These are phyloP conservation scores for Sturnus vulgaris DNA, from an alignment of 2,113 vertebrate species.

Conservation along the genomic window DNA sequence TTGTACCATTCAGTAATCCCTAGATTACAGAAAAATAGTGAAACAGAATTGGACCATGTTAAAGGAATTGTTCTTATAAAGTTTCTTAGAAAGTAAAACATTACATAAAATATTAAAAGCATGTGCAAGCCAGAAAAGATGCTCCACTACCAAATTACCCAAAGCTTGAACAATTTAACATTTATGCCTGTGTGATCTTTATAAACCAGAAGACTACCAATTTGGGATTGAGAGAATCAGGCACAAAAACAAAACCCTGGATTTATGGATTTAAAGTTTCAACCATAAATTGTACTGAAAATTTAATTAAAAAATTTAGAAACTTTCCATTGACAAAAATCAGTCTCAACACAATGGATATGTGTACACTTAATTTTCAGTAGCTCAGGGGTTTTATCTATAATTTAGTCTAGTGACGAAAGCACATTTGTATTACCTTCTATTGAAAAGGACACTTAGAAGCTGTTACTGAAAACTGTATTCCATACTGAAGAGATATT, in stretches of 20 bases:
- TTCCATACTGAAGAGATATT: background rate
- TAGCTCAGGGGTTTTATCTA: background rate
- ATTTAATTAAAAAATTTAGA: background rate
- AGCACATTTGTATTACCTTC: background rate
- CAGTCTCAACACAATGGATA: background rate
- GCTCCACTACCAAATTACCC: background rate
- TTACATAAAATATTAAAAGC: background rate
- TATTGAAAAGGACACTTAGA: background rate
- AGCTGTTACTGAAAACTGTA: background rate
- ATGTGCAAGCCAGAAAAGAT: background rate
- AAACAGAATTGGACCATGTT: background rate
- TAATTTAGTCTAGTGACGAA: background rate
- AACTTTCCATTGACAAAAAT: background rate
- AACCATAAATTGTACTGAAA: background rate
- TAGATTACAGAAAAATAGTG: background rate
- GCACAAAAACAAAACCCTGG: background rate
- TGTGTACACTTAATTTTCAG: background rate
- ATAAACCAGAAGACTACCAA: background rate
- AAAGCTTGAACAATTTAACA: background rate
- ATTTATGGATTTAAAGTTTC: background rate
- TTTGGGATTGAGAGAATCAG: background rate
- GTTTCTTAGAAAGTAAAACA: background rate
- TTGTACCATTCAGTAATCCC: background rate
- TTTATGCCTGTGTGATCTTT: background rate
- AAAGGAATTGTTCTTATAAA: background rate